Conservation (phyloP, 2,797 vertebrate species). For the Tauraco hartlaubi region DNA sequence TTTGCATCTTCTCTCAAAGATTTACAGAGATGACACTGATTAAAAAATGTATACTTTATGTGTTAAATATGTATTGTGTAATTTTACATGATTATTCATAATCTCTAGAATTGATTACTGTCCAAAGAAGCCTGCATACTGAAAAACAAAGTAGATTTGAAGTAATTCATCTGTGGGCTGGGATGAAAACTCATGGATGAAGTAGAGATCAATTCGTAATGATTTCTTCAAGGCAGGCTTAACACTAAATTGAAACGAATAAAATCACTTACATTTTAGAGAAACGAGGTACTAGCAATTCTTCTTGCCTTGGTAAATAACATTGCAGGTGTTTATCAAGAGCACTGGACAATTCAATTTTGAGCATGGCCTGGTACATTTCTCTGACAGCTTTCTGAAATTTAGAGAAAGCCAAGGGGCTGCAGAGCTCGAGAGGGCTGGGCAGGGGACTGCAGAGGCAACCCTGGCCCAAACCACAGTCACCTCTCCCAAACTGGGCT, state of each 20-base stretch:
- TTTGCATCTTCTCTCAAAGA: background rate
- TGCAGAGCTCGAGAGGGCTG: background rate
- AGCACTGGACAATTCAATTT: background rate
- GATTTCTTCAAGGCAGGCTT: background rate
- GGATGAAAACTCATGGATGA: background rate
- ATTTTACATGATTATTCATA: background rate
- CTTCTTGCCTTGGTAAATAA: background rate
- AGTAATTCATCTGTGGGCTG: background rate
- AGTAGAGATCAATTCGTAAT: background rate
- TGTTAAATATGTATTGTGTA: background rate
- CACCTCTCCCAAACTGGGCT: background rate
- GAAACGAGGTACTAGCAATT: background rate
- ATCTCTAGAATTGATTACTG: background rate
- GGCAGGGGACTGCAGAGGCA: background rate
- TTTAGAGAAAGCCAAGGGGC: background rate
- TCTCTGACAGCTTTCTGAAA: background rate
- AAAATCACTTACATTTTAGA: background rate
- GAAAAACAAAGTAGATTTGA: slow-evolving; percentile 1
- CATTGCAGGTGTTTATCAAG: background rate
- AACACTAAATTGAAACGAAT: background rate
- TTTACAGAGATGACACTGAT: background rate
- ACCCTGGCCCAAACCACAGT: background rate
- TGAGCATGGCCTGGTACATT: background rate
- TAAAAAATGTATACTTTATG: background rate
- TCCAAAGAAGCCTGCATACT: background rate